A percentile compares a stretch with the other conserved stretches of the same genome.
These are phyloP conservation scores for Gryllus longicercus DNA, from an alignment of 2,888 invertebrate species.

Conservation along the genomic window DNA sequence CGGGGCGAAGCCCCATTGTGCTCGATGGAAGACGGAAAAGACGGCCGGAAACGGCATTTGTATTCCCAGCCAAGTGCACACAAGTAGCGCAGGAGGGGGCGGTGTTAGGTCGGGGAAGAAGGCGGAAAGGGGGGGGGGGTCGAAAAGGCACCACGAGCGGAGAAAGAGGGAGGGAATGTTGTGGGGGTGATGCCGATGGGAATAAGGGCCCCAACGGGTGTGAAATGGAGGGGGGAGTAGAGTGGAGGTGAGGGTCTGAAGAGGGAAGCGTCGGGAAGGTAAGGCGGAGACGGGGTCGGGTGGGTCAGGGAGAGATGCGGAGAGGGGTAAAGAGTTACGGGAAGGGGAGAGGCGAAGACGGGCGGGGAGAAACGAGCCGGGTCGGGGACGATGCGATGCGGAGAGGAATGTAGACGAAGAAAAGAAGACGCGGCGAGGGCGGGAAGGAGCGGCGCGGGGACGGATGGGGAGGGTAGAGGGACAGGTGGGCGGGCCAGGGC, in stretches of 20 bases:
- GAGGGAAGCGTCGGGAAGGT: not conserved
- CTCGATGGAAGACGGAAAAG: not conserved
- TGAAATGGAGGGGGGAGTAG: not conserved
- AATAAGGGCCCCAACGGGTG: not conserved
- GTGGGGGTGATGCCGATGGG: not conserved
- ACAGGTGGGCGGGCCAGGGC: not conserved
- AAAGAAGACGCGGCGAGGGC: too few species aligned
- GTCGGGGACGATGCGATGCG: not conserved
- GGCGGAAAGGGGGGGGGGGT: too few species aligned
- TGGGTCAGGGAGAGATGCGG: too few species aligned
- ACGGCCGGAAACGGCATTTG: not conserved
- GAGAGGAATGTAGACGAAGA: not conserved
- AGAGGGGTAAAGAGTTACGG: too few species aligned
- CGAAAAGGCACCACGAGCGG: too few species aligned
- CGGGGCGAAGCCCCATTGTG: not conserved
- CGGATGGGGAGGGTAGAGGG: too few species aligned
- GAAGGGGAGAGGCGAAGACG: too few species aligned
- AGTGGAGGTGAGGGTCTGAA: too few species aligned
- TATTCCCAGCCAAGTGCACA: conserved; percentile 2
- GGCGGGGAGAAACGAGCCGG: not conserved
- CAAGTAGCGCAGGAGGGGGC: not conserved
- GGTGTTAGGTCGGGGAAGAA: too few species aligned
- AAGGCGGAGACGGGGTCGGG: not conserved
- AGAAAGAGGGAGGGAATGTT: too few species aligned
- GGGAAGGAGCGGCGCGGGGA: too few species aligned